These are phyloP conservation scores for Limosa lapponica DNA, from an alignment of 2,797 vertebrate species.

Conservation along the genomic window DNA sequence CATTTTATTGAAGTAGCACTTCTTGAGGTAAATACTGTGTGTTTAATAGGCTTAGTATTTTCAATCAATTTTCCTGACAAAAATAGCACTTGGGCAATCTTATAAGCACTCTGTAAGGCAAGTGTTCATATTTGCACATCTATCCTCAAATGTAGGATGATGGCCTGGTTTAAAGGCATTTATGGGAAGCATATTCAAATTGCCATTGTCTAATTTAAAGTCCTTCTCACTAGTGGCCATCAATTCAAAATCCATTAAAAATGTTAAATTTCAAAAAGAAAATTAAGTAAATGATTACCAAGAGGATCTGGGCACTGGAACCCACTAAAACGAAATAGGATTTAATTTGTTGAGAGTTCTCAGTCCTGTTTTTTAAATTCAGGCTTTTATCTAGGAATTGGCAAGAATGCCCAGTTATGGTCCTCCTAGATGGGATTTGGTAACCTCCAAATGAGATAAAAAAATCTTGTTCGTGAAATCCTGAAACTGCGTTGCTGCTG, in stretches of 20 bases:
- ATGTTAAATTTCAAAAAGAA: neutral
- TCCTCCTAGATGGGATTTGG: neutral
- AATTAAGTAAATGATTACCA: neutral
- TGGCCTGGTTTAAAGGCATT: neutral
- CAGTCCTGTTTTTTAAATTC: neutral
- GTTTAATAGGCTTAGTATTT: neutral
- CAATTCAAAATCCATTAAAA: neutral
- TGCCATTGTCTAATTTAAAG: neutral
- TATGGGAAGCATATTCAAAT: neutral
- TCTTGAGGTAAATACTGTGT: neutral
- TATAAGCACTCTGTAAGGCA: neutral
- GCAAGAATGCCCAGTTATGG: neutral
- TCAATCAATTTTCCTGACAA: neutral
- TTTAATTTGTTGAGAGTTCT: neutral
- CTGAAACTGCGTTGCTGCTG: neutral
- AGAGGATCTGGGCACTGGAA: neutral
- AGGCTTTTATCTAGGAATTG: neutral
- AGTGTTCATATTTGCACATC: neutral
- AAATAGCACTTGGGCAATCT: neutral
- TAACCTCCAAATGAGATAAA: neutral
- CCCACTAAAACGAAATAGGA: neutral
- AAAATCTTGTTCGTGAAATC: neutral
- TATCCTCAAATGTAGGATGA: neutral
- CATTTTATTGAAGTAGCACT: neutral
- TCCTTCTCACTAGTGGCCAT: neutral